phyloP scores from a whole-genome alignment of 1,140 invertebrate genomes.

The Drosophila arawakana region DNA sequence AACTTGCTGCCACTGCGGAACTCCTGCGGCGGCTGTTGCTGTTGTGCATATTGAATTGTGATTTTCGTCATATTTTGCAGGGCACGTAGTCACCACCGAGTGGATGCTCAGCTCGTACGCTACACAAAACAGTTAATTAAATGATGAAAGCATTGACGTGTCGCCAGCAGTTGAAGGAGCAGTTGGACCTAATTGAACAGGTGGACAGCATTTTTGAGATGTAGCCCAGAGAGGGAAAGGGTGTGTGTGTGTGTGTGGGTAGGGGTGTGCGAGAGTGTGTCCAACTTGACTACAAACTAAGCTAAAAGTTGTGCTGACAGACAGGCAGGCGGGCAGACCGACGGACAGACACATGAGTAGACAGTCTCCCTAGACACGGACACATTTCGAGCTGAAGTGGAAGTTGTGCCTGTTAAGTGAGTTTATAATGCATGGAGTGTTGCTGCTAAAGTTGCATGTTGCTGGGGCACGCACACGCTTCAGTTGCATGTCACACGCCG shows the following conservation, averaged over 20 bases:
- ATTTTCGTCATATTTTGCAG: slow-evolving; percentile 59
- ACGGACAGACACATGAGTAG: not conserved
- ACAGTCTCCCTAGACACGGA: slow-evolving; percentile 8
- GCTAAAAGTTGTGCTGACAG: slow-evolving; percentile 36
- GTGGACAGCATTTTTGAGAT: slow-evolving; percentile 12
- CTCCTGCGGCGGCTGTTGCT: not conserved
- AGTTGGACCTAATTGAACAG: not conserved
- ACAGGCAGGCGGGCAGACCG: slow-evolving; percentile 1
- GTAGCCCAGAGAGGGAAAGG: slow-evolving; percentile 11
- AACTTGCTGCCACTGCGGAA: not conserved
- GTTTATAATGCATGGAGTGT: slow-evolving; percentile 42
- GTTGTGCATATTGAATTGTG: slow-evolving; percentile 51
- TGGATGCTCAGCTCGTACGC: slow-evolving; percentile 29
- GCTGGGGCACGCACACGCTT: slow-evolving; percentile 69
- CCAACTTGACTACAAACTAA: slow-evolving; percentile 38
- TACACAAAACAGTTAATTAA: slow-evolving; percentile 78
- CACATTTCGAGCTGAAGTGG: not conserved
- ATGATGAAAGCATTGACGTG: slow-evolving; percentile 82
- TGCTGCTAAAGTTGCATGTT: slow-evolving; percentile 7
- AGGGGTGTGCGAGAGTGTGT: slow-evolving; percentile 18
- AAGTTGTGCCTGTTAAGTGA: slow-evolving; percentile 1
- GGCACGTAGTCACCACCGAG: slow-evolving; percentile 27
- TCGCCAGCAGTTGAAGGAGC: slow-evolving; percentile 45
- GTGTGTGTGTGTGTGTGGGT: slow-evolving; percentile 19
- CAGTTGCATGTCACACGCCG: slow-evolving; percentile 80